Base-by-base conservation (phyloP, 2,797 vertebrate genomes). In the Sebastes oblongus region DNA sequence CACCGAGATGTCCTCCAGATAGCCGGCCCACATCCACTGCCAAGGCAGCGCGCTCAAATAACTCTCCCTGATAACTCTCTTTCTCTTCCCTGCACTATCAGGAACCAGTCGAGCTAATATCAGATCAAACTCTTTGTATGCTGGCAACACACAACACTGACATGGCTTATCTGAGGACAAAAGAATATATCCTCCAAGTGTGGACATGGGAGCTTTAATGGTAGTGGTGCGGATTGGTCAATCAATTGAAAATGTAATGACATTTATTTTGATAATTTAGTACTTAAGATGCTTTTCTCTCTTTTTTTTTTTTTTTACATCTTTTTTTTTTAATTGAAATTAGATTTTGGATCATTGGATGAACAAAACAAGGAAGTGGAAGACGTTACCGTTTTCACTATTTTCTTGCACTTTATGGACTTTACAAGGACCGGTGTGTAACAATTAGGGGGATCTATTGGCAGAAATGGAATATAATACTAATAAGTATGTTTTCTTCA, bases 1-100 rank as follows among this genome's bases (percentile, higher is more conserved):
- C 94, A 94, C 80, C 2, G 54, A 94, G 94, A 95, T 94, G 94
- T 95, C 95, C 94, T 94, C 90, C 84, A 94, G 92, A 95, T 94
- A 94, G 84, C 81, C 77, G n/a, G 83, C 73, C 80, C 80, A 76
- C 84, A 78, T 88, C 85, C 82, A 85, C 80, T 80, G 86, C 87
- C 75, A 73, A 87, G 85, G 80, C 86, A 78, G 76, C 66, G 4
- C 1, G 32, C 89, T 90, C 86, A 91, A 92, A 94, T 94, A 93
- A 93, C 93, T 93, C 92, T 92, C 79, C 67, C 74, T 91, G 93
- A 94, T 89, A 90, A 90, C 86, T 80, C 82, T 86, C 76, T 82
- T 87, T 89, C 87, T 82, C 81, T 84, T n/a, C n/a, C 80, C 8
- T 46, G 77, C 55, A 16, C 72, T 89, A 87, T 89, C 82, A 81